A percentile compares a stretch with the other conserved stretches of the same genome.
These are phyloP conservation scores for Pollachius pollachius DNA, from an alignment of 2,113 vertebrate species.

Conservation along the genomic window DNA sequence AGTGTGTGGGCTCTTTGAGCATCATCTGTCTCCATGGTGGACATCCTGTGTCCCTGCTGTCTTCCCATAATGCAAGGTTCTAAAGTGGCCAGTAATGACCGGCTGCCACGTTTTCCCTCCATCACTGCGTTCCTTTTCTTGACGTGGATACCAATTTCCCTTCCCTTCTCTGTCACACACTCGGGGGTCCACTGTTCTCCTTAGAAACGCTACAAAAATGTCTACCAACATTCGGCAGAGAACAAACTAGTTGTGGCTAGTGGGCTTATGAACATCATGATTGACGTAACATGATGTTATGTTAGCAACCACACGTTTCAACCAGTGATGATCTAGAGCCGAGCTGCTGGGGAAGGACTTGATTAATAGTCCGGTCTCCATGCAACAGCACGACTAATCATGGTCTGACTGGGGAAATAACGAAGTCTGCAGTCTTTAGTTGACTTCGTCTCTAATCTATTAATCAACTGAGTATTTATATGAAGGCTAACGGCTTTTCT, in stretches of 20 bases:
- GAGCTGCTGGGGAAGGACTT: no score
- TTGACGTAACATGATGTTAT: no score
- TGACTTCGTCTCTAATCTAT: not conserved
- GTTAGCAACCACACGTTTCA: no score
- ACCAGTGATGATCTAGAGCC: no score
- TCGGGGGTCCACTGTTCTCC: no score
- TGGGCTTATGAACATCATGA: no score
- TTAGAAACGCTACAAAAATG: no score
- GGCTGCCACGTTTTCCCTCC: not conserved
- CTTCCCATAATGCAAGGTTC: not conserved
- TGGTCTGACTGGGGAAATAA: not conserved
- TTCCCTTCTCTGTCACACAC: not conserved
- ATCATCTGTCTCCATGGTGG: not conserved
- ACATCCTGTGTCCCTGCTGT: not conserved
- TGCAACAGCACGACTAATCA: not conserved
- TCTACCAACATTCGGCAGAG: no score
- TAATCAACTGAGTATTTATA: not conserved
- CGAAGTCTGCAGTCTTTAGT: not conserved
- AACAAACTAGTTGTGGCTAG: no score
- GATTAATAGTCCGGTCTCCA: no score
- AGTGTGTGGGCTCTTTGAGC: not conserved
- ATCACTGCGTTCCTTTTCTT: not conserved
- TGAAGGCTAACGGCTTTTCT: not conserved
- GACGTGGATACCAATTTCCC: no score
- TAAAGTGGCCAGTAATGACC: not conserved